Evolutionary conservation across 2,113 vertebrate species (phyloP), one percentile per base, ranked within the genome.

Genomic region (Castor canadensis): DNA sequence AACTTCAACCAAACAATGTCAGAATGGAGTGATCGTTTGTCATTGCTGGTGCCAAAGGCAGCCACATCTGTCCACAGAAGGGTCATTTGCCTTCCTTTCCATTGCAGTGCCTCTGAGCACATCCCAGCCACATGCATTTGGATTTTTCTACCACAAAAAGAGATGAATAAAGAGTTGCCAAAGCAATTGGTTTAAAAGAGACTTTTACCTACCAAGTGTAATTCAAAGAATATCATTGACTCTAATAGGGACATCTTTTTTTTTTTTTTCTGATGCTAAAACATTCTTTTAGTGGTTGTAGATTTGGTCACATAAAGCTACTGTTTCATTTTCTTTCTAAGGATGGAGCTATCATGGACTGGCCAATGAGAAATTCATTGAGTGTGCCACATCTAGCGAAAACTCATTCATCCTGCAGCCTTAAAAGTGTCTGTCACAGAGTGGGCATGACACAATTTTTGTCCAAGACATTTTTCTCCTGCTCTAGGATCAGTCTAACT

Each of bases 11-110:
- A 64, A n/a, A 24, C 62, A 60, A 9, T 40, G 16, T 32, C 22
- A 40, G 20, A 32, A 5, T n/a, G 4, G 1, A 52, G 8, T 1
- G 5, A n/a, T 38, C 52, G 1, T 20, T 60, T 67, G 52, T 43
- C 30, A 9, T 6, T 47, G 69, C 38, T 13, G 2, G n/a, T 49
- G 16, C 64, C 5, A 54, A 3, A 0, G 4, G 35, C 10, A 19
- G 58, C 43, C 40, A 62, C 0, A 0, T 26, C 17, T 80, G 32
- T 30, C 64, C 1, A 17, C 12, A 4, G 8, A 43, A 58, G 10
- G 15, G 22, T 19, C 93, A 82, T 24, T 88, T 80, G 35, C n/a
- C 19, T 49, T 72, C 28, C 43, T 76, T 80, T 5, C 17, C 38
- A 47, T 13, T 85, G 19, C n/a, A 66, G 60, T 8, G 4, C 30